Evolutionary conservation across 2,888 invertebrate genomes (phyloP), one percentile per base, ranked within the genome.

Genomic region (Eupithecia inturbata): DNA sequence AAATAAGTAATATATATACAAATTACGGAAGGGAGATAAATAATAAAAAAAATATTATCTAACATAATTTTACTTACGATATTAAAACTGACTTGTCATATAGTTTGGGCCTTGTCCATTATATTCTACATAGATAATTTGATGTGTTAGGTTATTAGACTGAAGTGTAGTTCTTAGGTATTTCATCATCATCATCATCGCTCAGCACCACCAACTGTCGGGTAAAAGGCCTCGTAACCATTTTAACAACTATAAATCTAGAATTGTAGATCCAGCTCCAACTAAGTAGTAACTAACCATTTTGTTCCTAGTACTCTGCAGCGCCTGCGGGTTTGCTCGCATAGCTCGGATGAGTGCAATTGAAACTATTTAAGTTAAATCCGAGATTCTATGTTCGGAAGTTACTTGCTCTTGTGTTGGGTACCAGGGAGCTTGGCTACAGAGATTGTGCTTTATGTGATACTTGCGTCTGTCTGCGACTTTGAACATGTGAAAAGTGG

Each of bases 301-400:
- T 36, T 64, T 66, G 39, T 39, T 22, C 14, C 3, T 28, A 67
- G 49, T 67, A 49, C 67, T 49, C 67, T 66, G 39, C 66, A 67
- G 36, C 62, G 70, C 39, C 66, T 53, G 67, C 70, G 70, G 70
- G 60, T 60, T 77, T 76, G 76, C 83, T 80, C 78, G 80, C 83
- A 81, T 85, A 81, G 63, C 63, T 81, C 81, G 74, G 78, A 36
- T 80, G 79, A 81, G 82, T 82, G 82, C 82, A 84, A 85, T 85
- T 83, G 84, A 80, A 83, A 87, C 86, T 84, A 87, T 87, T 86
- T 85, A 85, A 88, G 80, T 87, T 84, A 10, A 62, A 72, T 68
- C 62, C 45, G 19, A 36, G 36, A 66, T 66, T 49, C 22, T 19
- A 49, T 49, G 22, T 39, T 45, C 19, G 49, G 16, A 26, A 28